Evolutionary conservation across 2,797 vertebrate genomes (phyloP).

Genomic region (Mergus octosetaceus): DNA sequence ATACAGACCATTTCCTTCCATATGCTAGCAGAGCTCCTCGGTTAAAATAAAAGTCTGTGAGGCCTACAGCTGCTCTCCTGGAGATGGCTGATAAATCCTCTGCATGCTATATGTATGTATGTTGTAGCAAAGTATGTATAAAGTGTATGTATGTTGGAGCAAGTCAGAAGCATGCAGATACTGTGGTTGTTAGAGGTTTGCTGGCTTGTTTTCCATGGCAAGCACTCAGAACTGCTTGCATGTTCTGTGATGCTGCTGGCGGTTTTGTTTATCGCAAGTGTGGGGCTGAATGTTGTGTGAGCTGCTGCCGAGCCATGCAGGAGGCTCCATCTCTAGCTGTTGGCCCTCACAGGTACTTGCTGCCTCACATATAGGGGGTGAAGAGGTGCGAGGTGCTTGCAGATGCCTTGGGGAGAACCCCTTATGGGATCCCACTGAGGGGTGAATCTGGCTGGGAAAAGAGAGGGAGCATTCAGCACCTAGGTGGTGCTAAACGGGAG

Average conservation of each 20-base stretch:
- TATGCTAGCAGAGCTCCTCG: not conserved
- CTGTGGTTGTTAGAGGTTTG: not conserved
- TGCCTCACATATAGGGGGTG: rapidly evolving
- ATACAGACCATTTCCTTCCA: not conserved
- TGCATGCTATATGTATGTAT: not conserved
- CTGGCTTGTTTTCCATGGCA: not conserved
- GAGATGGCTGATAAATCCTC: not conserved
- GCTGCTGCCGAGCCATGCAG: not conserved
- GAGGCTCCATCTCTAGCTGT: not conserved
- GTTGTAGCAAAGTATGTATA: not conserved
- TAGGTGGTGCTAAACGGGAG: not conserved
- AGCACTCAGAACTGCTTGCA: not conserved
- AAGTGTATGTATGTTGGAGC: not conserved
- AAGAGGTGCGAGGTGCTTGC: not conserved
- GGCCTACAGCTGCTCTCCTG: not conserved
- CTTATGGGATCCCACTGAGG: not conserved
- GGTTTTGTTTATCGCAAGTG: not conserved
- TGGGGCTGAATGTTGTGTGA: not conserved
- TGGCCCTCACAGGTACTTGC: not conserved
- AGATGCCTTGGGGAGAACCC: not conserved
- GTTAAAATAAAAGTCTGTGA: not conserved
- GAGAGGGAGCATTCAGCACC: not conserved
- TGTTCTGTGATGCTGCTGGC: not conserved
- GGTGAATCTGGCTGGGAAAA: not conserved
- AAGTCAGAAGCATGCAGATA: not conserved